A percentile compares a stretch with the other conserved stretches of the same genome.
Evolutionary conservation across 2,113 vertebrate genomes (phyloP).

Genomic region (Labrus mixtus): DNA sequence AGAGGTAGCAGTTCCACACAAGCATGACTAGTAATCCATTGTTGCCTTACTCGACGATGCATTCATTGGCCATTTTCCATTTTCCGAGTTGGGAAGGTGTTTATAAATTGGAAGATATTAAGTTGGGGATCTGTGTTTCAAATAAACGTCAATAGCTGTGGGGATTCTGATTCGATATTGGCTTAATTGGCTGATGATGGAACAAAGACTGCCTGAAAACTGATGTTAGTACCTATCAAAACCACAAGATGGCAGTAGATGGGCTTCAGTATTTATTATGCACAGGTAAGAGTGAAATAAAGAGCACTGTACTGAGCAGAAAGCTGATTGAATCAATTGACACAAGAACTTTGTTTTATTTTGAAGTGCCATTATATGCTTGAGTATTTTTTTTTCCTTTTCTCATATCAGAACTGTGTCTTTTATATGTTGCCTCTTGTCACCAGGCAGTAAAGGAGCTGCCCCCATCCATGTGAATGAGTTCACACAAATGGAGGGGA

Average conservation of each 20-base stretch:
- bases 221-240: constrained; percentile 26
- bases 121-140: not conserved
- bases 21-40: constrained; percentile 20
- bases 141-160: not conserved
- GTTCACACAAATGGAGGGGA: constrained; percentile 88
- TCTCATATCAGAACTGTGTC: constrained; percentile 80
- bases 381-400: constrained; percentile 32
- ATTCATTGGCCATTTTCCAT: constrained; percentile 27
- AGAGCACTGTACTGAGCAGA: not conserved
- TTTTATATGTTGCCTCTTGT: constrained; percentile 95
- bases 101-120: not conserved
- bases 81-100: not conserved
- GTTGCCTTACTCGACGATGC: constrained; percentile 23
- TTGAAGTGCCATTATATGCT: constrained; percentile 51
- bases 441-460: constrained; percentile 95
- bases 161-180: not conserved
- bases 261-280: constrained; percentile 27
- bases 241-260: constrained; percentile 73
- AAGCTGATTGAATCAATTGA: constrained; percentile 6
- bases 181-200: constrained; percentile 44
- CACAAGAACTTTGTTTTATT: constrained; percentile 11
- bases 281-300: constrained; percentile 58
- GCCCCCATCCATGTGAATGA: constrained; percentile 87
- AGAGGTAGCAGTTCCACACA: constrained; percentile 59
- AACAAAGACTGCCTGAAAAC: constrained; percentile 66